Percentiles rank a stretch among this genome's conserved stretches.
These are phyloP conservation scores for Tenebrosternarchus preto DNA, from an alignment of 2,113 vertebrate species.

Conservation along the genomic window DNA sequence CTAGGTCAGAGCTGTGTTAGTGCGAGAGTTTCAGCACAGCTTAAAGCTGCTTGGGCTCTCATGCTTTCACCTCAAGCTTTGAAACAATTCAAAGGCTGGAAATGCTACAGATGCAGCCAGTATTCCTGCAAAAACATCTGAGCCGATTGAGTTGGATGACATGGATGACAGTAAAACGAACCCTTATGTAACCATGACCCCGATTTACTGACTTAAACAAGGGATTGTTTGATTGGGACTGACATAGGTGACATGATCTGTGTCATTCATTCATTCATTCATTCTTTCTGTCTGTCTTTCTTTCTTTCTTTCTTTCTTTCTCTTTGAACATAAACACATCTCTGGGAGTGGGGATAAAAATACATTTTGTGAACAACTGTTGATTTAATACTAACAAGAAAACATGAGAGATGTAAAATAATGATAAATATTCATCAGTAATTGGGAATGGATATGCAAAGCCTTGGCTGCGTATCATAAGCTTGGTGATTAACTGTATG, in stretches of 20 bases:
- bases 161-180: constrained; percentile 35
- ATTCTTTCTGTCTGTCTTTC: no score
- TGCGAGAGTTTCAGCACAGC: not conserved
- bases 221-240: constrained; percentile 38
- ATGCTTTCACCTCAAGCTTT: not conserved
- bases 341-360: not conserved
- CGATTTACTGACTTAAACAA: constrained; percentile 35
- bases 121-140: constrained; percentile 12
- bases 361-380: not conserved
- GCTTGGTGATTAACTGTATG: not conserved
- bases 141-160: constrained; percentile 36
- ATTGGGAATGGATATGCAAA: not conserved
- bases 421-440: not conserved
- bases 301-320: no score
- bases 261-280: not conserved
- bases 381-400: not conserved
- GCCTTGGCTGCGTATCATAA: not conserved
- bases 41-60: not conserved
- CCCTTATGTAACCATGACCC: constrained; percentile 40
- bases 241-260: constrained; percentile 24
- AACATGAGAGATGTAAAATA: not conserved
- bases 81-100: not conserved
- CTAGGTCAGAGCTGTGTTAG: no score
- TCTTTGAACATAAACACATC: not conserved
- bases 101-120: not conserved